Base-by-base conservation (phyloP, 2,797 vertebrate genomes). In the Phyllotis vaccarum region DNA sequence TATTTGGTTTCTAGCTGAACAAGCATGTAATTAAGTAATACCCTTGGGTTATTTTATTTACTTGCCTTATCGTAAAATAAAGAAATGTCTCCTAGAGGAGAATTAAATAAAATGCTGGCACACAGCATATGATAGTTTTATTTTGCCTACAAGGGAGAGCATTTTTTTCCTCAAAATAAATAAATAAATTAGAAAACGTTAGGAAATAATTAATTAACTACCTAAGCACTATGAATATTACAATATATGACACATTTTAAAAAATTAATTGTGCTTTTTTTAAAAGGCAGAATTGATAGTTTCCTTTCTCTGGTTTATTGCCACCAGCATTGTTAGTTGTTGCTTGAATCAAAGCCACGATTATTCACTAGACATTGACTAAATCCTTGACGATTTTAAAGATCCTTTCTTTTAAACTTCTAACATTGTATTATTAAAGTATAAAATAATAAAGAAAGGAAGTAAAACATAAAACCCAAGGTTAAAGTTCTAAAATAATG, bases 1-100 rank as follows among this genome's bases (percentile, higher is more conserved):
- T 96, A 92, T 95, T 96, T 96, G 93, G 90, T 96, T 97, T 96
- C 76, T 93, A 94, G 96, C 91, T 97, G 90, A 96, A 93, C 93
- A 96, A 96, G 91, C 94, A 95, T 60, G 87, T 94, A 97, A 97
- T 95, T 91, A 95, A 94, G 91, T 97, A 93, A 96, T 43, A 95
- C 78, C 85, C 91, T 81, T 94, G 91, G 78, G 95, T 89, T 85
- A 86, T 94, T 95, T 93, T 86, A 72, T 94, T 95, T 94, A 91
- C 75, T 83, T 81, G 86, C 91, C 24, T 96, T 95, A 95, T 95
- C 75, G 87, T 90, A 95, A 97, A 97, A 95, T 83, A 81, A 97
- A 56, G 80, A 82, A 97, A 96, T 75, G 62, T 95, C 87, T 96
- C 27, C 52, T 96, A 86, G 94, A 93, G 96, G 86, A 95, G 94